Base-by-base conservation (phyloP, 2,888 invertebrate species). In the Drosophila quasianomalipes region DNA sequence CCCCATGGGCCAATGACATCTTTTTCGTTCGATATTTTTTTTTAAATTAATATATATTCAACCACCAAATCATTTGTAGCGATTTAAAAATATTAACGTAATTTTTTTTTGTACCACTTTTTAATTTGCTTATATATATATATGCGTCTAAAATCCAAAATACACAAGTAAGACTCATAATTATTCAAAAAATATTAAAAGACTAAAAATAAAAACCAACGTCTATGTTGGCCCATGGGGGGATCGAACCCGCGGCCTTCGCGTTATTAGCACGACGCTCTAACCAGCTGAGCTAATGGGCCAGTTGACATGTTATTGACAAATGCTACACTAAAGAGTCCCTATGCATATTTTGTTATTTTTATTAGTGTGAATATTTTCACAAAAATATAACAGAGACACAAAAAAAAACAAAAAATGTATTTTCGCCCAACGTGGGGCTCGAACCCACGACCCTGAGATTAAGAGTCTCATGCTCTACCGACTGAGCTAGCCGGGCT, bases 241-340 rank as follows among this genome's bases (percentile, higher is more conserved):
- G 93, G 93, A 92, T 93, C 93, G 93, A 92, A 93, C 92, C 91
- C 92, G 90, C 93, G 93, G 86, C 93, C 93, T 93, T 93, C 92
- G 92, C 92, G 93, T 93, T 93, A 93, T 92, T 93, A 93, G 93
- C 93, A 92, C 93, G 93, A 93, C 93, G 93, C 93, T 93, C 93
- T 93, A 93, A 93, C 93, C 93, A 93, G 90, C 93, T 93, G 93
- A 93, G 93, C 93, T 93, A 93, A 93, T 92, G 93, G 93, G 93
- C 93, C 93, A 10, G 47, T 44, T 58, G 31, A 0, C 3, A 0
- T 0, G 0, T 0, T 0, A 0, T 0, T 16, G 28, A 1, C 22
- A 19, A 44, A 44, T 31, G 6, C 12, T 2, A 10, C 0, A 0
- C 4, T 22, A 22, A 16, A 47, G 6, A 19, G 7, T 2, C 2